Percentiles rank a stretch among this genome's conserved stretches.
Conservation (phyloP, 2,113 vertebrate genomes). For the Ammospiza caudacuta region DNA sequence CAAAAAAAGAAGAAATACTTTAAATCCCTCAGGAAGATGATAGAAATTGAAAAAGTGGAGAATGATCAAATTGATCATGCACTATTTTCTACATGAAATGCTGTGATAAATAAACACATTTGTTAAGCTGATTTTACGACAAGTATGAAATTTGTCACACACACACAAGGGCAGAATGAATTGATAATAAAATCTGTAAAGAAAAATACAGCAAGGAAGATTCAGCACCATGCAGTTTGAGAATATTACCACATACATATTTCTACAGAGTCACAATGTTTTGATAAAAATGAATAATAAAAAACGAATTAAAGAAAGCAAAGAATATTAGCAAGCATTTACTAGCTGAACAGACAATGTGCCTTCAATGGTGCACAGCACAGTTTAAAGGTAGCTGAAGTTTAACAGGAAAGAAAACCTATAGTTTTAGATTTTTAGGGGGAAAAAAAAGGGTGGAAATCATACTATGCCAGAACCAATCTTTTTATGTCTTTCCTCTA, state of each 20-base stretch:
- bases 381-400: neutral
- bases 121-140: neutral
- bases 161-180: neutral
- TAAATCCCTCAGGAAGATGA: slow-evolving; percentile 3
- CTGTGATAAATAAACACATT: neutral
- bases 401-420: neutral
- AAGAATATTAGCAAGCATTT: neutral
- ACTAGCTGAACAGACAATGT: neutral
- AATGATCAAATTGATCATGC: neutral
- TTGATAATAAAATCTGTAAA: neutral
- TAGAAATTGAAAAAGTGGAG: neutral
- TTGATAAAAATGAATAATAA: neutral
- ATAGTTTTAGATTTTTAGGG: neutral
- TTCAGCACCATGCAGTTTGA: neutral
- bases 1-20: slow-evolving; percentile 28
- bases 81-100: neutral
- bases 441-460: neutral
- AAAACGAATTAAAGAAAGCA: neutral
- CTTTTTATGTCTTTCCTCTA: neutral
- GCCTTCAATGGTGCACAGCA: neutral
- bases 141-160: neutral
- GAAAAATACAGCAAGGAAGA: neutral
- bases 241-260: neutral
- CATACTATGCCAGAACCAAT: neutral
- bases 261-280: neutral